Evolutionary conservation across 1,140 invertebrate genomes (phyloP).

Genomic region (Zaprionus gabonicus): DNA sequence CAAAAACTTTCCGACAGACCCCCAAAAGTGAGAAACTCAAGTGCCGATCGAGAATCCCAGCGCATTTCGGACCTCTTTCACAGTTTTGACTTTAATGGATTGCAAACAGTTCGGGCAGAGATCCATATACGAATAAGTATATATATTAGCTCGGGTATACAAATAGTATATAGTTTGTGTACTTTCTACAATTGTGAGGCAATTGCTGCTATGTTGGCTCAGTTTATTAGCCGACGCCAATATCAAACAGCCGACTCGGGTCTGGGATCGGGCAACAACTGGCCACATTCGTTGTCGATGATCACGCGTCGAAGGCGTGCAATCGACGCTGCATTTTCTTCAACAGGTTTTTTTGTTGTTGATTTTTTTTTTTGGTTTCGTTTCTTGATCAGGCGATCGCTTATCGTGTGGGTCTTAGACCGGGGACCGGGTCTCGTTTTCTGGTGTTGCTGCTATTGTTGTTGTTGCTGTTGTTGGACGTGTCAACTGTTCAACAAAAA

Average conservation of each 20-base stretch:
- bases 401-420: slow-evolving; percentile 52
- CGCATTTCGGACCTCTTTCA: neutral
- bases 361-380: slow-evolving; percentile 2
- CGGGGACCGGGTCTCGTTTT: slow-evolving; percentile 56
- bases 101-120: slow-evolving; percentile 32
- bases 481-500: slow-evolving; percentile 57
- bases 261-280: slow-evolving; percentile 19
- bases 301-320: slow-evolving; percentile 74
- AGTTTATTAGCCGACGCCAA: slow-evolving; percentile 48
- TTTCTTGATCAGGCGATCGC: slow-evolving; percentile 51
- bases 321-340: slow-evolving; percentile 71
- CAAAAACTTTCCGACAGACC: slow-evolving; percentile 14
- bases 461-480: slow-evolving; percentile 22
- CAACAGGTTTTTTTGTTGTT: slow-evolving; percentile 57
- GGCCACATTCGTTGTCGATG: slow-evolving; percentile 41
- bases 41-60: neutral
- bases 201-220: slow-evolving; percentile 39
- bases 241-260: slow-evolving; percentile 48
- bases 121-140: neutral
- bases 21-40: slow-evolving; percentile 1
- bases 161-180: slow-evolving; percentile 16
- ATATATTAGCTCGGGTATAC: neutral
- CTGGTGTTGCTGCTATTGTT: slow-evolving; percentile 49
- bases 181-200: slow-evolving; percentile 40
- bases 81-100: slow-evolving; percentile 34